phyloP scores from a whole-genome alignment of 2,113 vertebrate species.

The Sinocyclocheilus anshuiensis region DNA sequence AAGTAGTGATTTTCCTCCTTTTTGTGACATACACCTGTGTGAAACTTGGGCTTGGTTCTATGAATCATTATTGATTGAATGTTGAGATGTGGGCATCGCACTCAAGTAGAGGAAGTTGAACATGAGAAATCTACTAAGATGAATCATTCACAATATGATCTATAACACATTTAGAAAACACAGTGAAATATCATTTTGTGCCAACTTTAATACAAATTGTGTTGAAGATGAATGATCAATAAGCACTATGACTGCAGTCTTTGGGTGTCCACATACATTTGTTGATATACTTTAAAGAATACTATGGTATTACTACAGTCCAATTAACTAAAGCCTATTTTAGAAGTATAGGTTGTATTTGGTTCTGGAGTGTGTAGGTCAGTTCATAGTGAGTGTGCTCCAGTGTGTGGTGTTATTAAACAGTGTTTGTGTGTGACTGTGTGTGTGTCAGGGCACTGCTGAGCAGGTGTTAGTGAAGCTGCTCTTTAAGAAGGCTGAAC shows the following conservation, averaged over 20 bases:
- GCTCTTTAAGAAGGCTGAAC: conserved; percentile 49
- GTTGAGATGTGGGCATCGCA: no score
- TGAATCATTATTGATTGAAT: no score
- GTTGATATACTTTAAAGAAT: neutral
- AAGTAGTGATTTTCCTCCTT: neutral
- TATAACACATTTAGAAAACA: neutral
- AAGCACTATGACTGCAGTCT: neutral
- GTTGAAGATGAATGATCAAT: neutral
- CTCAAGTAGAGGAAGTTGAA: no score
- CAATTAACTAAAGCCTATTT: neutral
- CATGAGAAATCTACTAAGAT: no score
- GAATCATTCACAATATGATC: neutral
- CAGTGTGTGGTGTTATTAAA: conserved; percentile 26
- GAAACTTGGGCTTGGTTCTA: neutral
- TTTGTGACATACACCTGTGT: neutral
- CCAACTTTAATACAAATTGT: neutral
- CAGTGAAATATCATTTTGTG: neutral
- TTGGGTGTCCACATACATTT: neutral
- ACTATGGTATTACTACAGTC: neutral
- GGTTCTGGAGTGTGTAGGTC: neutral
- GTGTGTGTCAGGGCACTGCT: conserved; percentile 27
- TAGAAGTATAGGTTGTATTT: neutral
- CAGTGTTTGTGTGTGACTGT: conserved; percentile 17
- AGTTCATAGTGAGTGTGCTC: neutral
- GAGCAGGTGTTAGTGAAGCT: conserved; percentile 55